A percentile compares a stretch with the other conserved stretches of the same genome.
These are phyloP conservation scores for Selenia dentaria DNA, from an alignment of 2,888 invertebrate species.

Conservation along the genomic window DNA sequence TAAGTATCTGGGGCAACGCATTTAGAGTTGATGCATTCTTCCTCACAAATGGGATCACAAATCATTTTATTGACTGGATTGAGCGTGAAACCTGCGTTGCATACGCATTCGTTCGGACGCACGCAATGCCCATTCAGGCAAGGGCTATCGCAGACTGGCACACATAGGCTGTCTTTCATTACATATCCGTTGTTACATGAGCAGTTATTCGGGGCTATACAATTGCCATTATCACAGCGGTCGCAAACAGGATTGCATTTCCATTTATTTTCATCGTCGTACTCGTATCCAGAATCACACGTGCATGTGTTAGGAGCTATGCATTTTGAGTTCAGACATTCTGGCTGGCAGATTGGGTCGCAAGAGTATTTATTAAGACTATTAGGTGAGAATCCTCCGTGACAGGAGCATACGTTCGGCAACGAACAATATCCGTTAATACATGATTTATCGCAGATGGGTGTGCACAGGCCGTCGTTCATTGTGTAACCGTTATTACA, in stretches of 20 bases:
- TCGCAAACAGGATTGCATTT: slow-evolving; percentile 51
- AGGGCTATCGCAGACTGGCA: slow-evolving; percentile 28
- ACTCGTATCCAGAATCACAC: slow-evolving; percentile 40
- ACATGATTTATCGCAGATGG: slow-evolving; percentile 32
- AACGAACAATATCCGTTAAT: slow-evolving; percentile 52
- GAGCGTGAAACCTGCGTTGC: slow-evolving; percentile 35
- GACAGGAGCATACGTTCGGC: slow-evolving; percentile 53
- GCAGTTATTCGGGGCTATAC: slow-evolving; percentile 37
- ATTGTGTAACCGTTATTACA: slow-evolving; percentile 30
- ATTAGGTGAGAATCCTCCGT: slow-evolving; percentile 32
- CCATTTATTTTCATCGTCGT: slow-evolving; percentile 29
- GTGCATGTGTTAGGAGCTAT: slow-evolving; percentile 41
- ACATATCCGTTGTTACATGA: slow-evolving; percentile 30
- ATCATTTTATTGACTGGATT: slow-evolving; percentile 1
- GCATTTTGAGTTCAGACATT: slow-evolving; percentile 25
- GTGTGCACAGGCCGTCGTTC: slow-evolving; percentile 24
- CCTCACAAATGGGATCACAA: slow-evolving; percentile 21
- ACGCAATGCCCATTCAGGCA: slow-evolving; percentile 52
- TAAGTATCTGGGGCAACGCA: slow-evolving; percentile 16
- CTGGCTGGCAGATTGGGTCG: slow-evolving; percentile 17
- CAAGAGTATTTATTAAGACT: slow-evolving; percentile 7
- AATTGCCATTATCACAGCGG: slow-evolving; percentile 48
- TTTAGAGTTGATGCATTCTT: slow-evolving; percentile 16
- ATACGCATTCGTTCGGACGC: slow-evolving; percentile 53
- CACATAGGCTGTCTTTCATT: slow-evolving; percentile 22